A percentile compares a stretch with the other conserved stretches of the same genome.
These are phyloP conservation scores for Helobdella robusta DNA, from an alignment of 2,888 invertebrate genomes.

Conservation along the genomic window DNA sequence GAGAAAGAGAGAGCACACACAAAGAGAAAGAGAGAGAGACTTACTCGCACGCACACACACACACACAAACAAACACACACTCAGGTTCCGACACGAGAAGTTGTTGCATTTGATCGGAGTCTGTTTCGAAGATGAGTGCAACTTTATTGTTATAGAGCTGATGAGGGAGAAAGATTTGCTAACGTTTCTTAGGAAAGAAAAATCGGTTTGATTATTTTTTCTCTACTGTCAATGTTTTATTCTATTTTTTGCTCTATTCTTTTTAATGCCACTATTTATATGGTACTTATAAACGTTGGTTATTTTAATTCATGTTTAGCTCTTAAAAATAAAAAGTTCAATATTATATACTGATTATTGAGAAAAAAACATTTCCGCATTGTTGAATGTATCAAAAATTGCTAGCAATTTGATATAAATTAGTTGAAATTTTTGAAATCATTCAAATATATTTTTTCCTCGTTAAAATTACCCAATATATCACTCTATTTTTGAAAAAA, in stretches of 20 bases:
- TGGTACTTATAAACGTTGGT: neutral
- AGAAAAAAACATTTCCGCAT: neutral
- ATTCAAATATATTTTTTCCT: no score
- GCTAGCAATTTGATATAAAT: no score
- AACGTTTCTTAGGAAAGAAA: slow-evolving; percentile 63
- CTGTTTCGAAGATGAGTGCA: slow-evolving; percentile 82
- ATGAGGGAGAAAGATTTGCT: slow-evolving; percentile 95
- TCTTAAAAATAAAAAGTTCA: neutral
- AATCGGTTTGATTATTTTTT: neutral
- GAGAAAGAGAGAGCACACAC: no score
- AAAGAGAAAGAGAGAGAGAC: no score
- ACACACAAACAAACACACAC: no score
- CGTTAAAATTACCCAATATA: no score
- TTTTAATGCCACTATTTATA: neutral
- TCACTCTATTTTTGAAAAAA: no score
- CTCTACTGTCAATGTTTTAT: neutral
- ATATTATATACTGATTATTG: neutral
- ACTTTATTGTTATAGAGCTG: slow-evolving; percentile 86
- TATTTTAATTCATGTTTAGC: neutral
- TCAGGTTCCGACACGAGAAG: slow-evolving; percentile 92
- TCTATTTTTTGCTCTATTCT: neutral
- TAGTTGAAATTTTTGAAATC: no score
- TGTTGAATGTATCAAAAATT: no score
- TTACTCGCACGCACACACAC: no score
- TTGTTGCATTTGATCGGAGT: slow-evolving; percentile 85